Evolutionary conservation across 2,888 invertebrate genomes (phyloP).

Genomic region (Sarcophaga variegata): DNA sequence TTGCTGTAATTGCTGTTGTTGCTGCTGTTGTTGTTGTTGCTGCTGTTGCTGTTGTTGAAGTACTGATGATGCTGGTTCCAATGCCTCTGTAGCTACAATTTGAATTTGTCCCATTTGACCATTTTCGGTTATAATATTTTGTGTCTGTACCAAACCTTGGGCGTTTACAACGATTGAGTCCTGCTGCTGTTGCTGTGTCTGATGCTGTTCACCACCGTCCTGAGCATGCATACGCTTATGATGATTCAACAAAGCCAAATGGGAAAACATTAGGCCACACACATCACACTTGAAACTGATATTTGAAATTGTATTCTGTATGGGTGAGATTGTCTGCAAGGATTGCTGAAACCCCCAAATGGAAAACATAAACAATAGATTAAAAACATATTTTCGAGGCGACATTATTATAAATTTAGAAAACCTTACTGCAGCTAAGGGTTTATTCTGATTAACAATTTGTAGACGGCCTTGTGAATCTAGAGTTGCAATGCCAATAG

Average conservation of each 20-base stretch:
- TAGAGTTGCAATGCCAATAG: slow-evolving; percentile 81
- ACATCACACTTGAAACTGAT: slow-evolving; percentile 95
- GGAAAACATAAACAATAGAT: background rate
- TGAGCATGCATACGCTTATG: slow-evolving; percentile 91
- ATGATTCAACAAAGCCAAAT: slow-evolving; percentile 90
- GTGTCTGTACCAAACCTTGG: slow-evolving; percentile 81
- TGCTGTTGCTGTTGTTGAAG: slow-evolving; percentile 67
- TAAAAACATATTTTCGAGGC: background rate
- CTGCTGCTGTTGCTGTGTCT: slow-evolving; percentile 70
- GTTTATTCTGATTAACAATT: slow-evolving; percentile 81
- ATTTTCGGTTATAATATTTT: slow-evolving; percentile 81
- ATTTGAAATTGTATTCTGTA: slow-evolving; percentile 89
- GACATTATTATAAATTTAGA: too few relatives aligned
- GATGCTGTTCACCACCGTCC: slow-evolving; percentile 82
- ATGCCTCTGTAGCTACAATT: slow-evolving; percentile 84
- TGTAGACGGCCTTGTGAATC: slow-evolving; percentile 81
- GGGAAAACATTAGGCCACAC: slow-evolving; percentile 92
- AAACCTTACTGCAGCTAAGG: slow-evolving; percentile 79
- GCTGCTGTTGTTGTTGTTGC: slow-evolving; percentile 71
- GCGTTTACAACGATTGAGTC: slow-evolving; percentile 84
- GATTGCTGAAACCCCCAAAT: slow-evolving; percentile 4
- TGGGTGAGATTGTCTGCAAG: slow-evolving; percentile 72
- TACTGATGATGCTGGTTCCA: slow-evolving; percentile 74
- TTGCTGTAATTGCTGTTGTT: slow-evolving; percentile 72
- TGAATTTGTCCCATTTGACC: slow-evolving; percentile 84